Base-by-base conservation (phyloP, 2,113 vertebrate genomes). In the Tetraodon nigroviridis region DNA sequence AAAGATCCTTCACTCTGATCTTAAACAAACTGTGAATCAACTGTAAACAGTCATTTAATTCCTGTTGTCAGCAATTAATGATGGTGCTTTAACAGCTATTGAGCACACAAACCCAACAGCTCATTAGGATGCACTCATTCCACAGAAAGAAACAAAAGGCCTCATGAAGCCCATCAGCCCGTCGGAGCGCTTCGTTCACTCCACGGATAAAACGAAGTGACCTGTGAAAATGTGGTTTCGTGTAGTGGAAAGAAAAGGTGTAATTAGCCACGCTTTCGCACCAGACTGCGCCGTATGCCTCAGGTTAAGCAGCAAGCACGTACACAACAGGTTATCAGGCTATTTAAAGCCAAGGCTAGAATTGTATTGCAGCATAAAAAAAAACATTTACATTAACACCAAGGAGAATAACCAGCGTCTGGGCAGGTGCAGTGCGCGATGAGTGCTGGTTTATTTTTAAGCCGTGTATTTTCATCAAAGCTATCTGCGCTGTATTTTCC, bases 401-500 rank as follows among this genome's bases (percentile, higher is more conserved):
- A 49, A 61, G 53, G 66, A 68, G 53, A 57, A 56, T 51, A 15
- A 17, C 46, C 3, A 40, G 50, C 55, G 51, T 56, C 71, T 22
- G 46, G 60, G 32, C 54, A 53, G 75, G 71, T 78, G 78, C 55
- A 75, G 11, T 18, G 51, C 17, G 54, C 0, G 24, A 18, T 6
- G 22, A 41, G 48, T n/a, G 53, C 51, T 0, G 24, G 55, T 69
- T 63, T 87, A 85, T 84, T 85, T 83, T 75, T 73, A 76, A 70
- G 56, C 41, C 1, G 51, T 64, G 68, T 85, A 86, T 88, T 86
- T 87, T 84, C 69, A 77, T 50, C 68, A 2, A 7, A 53, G 58
- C 15, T 73, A 84, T 87, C 78, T 85, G 61, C 68, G 40, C 72
- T 63, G 75, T 84, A 67, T 77, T 84, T 84, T 68, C 77, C 67